Percentiles rank a stretch among this genome's conserved stretches.
These are phyloP conservation scores for Spisula solida DNA, from an alignment of 2,888 invertebrate genomes.

Conservation along the genomic window DNA sequence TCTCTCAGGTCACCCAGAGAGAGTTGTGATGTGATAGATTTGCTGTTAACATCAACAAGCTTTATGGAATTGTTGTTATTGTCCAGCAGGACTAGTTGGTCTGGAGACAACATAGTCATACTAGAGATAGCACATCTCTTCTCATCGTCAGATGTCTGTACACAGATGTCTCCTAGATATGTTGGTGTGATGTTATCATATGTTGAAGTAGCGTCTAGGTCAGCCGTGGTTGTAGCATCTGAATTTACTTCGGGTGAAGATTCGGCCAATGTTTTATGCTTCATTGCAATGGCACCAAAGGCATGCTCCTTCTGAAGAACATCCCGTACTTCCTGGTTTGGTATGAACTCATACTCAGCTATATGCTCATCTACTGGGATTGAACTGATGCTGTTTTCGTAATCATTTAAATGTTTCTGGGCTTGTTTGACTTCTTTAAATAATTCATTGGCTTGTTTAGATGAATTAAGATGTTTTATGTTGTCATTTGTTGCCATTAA, in stretches of 20 bases:
- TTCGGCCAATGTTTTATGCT: neutral
- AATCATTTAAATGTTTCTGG: neutral
- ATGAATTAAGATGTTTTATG: conserved; percentile 23
- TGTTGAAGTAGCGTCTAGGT: neutral
- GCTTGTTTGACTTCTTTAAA: conserved; percentile 28
- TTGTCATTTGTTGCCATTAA: neutral
- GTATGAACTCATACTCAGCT: conserved; percentile 18
- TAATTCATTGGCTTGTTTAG: conserved; percentile 18
- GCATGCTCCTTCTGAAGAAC: neutral
- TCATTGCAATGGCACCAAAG: neutral
- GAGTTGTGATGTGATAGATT: neutral
- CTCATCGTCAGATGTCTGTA: neutral
- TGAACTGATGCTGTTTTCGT: neutral
- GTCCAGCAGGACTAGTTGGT: neutral
- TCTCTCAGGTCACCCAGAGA: neutral
- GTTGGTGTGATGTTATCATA: neutral
- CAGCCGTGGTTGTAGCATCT: neutral
- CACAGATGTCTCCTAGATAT: neutral
- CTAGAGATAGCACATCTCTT: neutral
- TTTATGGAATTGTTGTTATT: neutral
- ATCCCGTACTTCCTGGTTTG: neutral
- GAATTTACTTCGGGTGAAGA: neutral
- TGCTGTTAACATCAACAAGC: neutral
- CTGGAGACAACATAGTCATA: neutral
- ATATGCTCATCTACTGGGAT: neutral